Evolutionary conservation across 2,797 vertebrate genomes (phyloP), one percentile per base, ranked within the genome.

Genomic region (Sebastiscus tertius): DNA sequence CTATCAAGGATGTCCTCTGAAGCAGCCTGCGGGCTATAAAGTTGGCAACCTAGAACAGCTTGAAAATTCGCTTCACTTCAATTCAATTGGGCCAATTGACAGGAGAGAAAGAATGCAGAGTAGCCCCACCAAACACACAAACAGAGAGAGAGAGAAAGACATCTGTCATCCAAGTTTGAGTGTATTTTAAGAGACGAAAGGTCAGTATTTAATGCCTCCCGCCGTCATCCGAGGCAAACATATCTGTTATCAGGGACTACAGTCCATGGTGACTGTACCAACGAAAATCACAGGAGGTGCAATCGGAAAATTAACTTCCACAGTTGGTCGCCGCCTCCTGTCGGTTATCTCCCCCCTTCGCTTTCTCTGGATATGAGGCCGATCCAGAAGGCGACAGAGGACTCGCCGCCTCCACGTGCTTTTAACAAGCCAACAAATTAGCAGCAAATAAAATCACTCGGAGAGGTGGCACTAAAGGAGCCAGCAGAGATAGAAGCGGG

Each of bases 1-100:
- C 79, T 56, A 85, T 91, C 75, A 82, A 72, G 81, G 65, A 73
- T 85, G 86, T 81, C 79, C 75, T 91, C 80, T 77, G 75, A 84
- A 86, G 59, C 67, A 49, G 75, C 55, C 72, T 77, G 65, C 34
- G 49, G 79, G 84, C 74, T 72, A 70, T 63, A 64, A 83, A 85
- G 76, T 58, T 77, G 73, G 49, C 73, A 78, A 54, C 70, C 31
- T 68, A n/a, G 24, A 80, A 60, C 62, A 63, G 68, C 72, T 80
- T 83, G 74, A 86, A 87, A 89, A 85, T 78, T 72, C 27, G 55
- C 74, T 80, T 81, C 80, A 79, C 61, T 75, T 84, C 79, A 84
- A 81, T 64, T 81, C 75, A 86, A 81, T 72, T 70, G 67, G 73
- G 20, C 10, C 14, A 78, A 81, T 79, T 68, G 76, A 89, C 70